Evolutionary conservation across 2,113 vertebrate genomes (phyloP).

Genomic region (Pterocles orientalis): DNA sequence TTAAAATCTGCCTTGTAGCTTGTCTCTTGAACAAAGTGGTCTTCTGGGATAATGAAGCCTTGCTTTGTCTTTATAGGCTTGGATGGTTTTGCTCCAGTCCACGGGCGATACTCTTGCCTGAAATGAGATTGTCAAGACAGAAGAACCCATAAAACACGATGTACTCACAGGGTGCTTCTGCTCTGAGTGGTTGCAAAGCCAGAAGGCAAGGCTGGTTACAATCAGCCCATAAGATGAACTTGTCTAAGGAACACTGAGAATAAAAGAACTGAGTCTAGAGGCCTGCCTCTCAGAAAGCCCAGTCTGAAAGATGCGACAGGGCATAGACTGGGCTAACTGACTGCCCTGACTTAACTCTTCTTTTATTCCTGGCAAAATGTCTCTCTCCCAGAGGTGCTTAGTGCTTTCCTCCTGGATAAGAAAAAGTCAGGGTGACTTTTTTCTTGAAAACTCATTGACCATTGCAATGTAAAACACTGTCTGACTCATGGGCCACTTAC

Average conservation of each 20-base stretch:
- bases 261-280: background rate
- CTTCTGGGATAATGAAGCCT: conserved; percentile 75
- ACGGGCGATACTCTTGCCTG: conserved; percentile 90
- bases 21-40: conserved; percentile 79
- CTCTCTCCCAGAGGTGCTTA: background rate
- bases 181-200: background rate
- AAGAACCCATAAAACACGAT: background rate
- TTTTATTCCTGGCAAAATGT: background rate
- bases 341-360: background rate
- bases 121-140: conserved; percentile 26
- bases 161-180: background rate
- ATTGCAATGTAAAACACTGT: background rate
- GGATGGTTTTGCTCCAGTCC: conserved; percentile 85
- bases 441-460: background rate
- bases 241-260: background rate
- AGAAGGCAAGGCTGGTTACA: background rate
- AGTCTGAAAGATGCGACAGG: background rate
- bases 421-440: background rate
- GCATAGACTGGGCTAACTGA: background rate
- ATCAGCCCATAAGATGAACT: background rate
- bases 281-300: background rate
- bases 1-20: conserved; percentile 88
- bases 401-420: background rate
- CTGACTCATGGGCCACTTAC: background rate
- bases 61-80: conserved; percentile 82